A percentile compares a stretch with the other conserved stretches of the same genome.
phyloP scores from a whole-genome alignment of 2,113 vertebrate species.

The Mustelus asterias region DNA sequence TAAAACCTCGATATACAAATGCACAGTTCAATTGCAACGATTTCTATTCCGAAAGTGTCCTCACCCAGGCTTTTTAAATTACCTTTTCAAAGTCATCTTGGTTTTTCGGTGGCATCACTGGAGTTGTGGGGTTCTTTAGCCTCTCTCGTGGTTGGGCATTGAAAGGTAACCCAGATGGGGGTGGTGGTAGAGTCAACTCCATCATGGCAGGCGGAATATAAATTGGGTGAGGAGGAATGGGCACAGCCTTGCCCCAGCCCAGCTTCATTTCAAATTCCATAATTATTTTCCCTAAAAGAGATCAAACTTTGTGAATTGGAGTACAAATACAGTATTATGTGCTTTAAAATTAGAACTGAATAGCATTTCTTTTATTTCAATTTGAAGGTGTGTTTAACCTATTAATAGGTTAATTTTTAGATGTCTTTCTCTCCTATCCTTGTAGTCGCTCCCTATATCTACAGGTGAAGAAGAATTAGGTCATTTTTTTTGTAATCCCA shows the following conservation, averaged over 20 bases:
- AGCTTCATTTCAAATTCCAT: constrained; percentile 99
- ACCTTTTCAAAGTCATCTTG: constrained; percentile 99
- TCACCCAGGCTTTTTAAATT: constrained; percentile 58
- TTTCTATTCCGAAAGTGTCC: neutral
- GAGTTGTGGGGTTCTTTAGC: constrained; percentile 89
- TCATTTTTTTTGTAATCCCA: neutral
- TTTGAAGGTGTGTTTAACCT: neutral
- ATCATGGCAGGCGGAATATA: constrained; percentile 99
- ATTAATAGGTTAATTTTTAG: neutral
- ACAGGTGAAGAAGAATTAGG: neutral
- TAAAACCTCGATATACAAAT: neutral
- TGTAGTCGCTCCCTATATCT: neutral
- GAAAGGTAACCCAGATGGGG: constrained; percentile 96
- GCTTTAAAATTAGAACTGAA: neutral
- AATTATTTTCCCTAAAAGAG: constrained; percentile 84
- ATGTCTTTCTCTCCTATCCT: neutral
- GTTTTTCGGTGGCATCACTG: constrained; percentile 92
- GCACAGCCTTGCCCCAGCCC: constrained; percentile 98
- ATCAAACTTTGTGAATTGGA: neutral
- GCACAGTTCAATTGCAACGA: neutral
- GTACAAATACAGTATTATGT: neutral
- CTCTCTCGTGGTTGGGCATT: constrained; percentile 95
- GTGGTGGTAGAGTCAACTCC: constrained; percentile 95
- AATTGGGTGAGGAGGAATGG: constrained; percentile 96
- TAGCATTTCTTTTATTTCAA: neutral